Conservation (phyloP, 2,888 invertebrate species). For the Cylindroiulus punctatus region DNA sequence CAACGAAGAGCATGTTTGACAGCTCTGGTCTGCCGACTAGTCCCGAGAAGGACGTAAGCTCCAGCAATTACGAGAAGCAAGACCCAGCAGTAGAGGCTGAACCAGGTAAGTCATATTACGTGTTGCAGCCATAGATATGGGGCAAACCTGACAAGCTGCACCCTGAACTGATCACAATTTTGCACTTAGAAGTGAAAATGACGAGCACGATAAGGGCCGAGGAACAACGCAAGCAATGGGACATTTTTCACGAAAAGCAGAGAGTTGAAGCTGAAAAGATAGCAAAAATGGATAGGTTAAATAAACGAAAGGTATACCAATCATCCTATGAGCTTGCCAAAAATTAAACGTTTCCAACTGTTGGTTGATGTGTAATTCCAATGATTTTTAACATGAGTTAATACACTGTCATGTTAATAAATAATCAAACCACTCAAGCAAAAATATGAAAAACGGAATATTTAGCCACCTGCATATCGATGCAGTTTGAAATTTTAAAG, state of each 20-base stretch:
- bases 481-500: no score
- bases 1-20: slow-evolving; percentile 37
- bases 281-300: slow-evolving; percentile 32
- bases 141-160: neutral
- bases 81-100: neutral
- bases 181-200: neutral
- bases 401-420: no score
- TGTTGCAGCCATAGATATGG: neutral
- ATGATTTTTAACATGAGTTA: no score
- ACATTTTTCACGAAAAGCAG: slow-evolving; percentile 34
- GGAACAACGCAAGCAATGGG: slow-evolving; percentile 36
- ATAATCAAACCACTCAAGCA: no score
- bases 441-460: no score
- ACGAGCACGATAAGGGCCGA: neutral
- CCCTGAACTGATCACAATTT: neutral
- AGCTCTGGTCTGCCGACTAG: slow-evolving; percentile 1
- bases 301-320: neutral
- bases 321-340: neutral
- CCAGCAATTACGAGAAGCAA: neutral
- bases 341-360: no score
- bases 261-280: slow-evolving; percentile 32
- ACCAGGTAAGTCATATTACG: neutral
- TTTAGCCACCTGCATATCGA: no score
- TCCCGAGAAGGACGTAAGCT: neutral
- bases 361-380: no score